Base-by-base conservation (phyloP, 2,113 vertebrate species). In the Gymnogyps californianus region DNA sequence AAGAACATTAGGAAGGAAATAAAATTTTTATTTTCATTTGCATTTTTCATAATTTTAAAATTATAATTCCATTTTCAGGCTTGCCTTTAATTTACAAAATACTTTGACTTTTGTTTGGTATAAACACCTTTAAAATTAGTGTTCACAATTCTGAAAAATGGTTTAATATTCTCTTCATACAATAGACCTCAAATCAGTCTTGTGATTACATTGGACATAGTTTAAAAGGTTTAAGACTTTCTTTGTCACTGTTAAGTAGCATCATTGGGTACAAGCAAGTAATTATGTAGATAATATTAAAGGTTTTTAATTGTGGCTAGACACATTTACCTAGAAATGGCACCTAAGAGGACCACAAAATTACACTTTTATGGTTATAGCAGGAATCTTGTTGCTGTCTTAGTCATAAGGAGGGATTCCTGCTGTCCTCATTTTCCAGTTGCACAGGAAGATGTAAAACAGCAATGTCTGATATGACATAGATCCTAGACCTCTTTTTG, bases 291-390 rank as follows among this genome's bases (percentile, higher is more conserved):
- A 83, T 93, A 81, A 81, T 94, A 95, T 87, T 96, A 96, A 91
- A 89, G 72, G 64, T 42, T 96, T 95, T 92, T 96, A 96, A 91
- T 96, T 94, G 91, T 95, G 72, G 38, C 89, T 95, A 92, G 94
- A 87, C 59, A 51, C 69, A 78, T 91, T 96, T 90, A 92, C 86
- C 83, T 95, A 87, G 77, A 96, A 95, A 94, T 51, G 76, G 51
- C 89, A 91, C 95, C 93, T 97, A 66, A 87, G 95, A 96, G 91
- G 29, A 91, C 64, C 64, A 94, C 93, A 95, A 92, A 95, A 96
- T 94, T 83, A 74, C 42, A 47, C 40, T 96, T 90, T 75, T 62
- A 91, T 89, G 91, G 59, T 87, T 95, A 89, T 81, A 81, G 87
- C 91, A 92, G 87, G 94, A 87, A 54, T 87, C 86, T 95, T 90